Evolutionary conservation across 2,113 vertebrate genomes (phyloP).

Genomic region (Reinhardtius hippoglossoides): DNA sequence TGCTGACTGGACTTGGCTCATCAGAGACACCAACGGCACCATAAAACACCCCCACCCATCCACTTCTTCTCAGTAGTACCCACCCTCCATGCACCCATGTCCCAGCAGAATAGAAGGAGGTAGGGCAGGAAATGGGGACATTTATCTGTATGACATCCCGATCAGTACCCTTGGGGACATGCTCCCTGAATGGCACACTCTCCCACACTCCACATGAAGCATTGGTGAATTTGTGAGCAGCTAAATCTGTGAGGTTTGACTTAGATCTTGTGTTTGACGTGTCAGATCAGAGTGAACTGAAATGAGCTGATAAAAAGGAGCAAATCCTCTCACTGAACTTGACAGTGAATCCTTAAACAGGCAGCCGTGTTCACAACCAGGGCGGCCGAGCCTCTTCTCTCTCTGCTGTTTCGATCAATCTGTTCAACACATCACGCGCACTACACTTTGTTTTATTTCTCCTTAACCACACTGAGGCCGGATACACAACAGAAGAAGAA

Average conservation of each 20-base stretch:
- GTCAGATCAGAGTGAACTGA: not conserved
- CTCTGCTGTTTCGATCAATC: conserved; percentile 21
- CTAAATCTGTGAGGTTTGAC: not conserved
- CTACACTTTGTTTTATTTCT: conserved; percentile 19
- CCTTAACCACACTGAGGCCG: not conserved
- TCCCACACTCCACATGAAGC: conserved; percentile 9
- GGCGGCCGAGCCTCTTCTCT: not conserved
- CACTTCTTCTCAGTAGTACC: conserved; percentile 5
- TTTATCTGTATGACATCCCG: conserved; percentile 79
- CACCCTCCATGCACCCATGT: conserved; percentile 38
- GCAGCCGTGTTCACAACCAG: conserved; percentile 2
- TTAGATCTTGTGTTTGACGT: conserved; percentile 2
- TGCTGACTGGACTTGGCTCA: conserved; percentile 30
- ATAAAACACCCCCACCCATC: not conserved
- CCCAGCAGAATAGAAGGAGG: conserved; percentile 62
- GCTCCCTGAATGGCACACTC: conserved; percentile 8
- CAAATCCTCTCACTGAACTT: conserved; percentile 12
- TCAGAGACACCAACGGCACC: not conserved
- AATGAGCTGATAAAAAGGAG: conserved; percentile 8
- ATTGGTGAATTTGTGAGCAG: not conserved
- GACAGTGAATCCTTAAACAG: conserved; percentile 35
- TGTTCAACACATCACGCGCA: conserved; percentile 12
- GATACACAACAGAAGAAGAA: conserved; percentile 13
- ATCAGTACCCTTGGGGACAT: conserved; percentile 61
- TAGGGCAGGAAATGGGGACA: conserved; percentile 68